Conservation (phyloP, 1,140 invertebrate species). For the Epicauta chinensis region DNA sequence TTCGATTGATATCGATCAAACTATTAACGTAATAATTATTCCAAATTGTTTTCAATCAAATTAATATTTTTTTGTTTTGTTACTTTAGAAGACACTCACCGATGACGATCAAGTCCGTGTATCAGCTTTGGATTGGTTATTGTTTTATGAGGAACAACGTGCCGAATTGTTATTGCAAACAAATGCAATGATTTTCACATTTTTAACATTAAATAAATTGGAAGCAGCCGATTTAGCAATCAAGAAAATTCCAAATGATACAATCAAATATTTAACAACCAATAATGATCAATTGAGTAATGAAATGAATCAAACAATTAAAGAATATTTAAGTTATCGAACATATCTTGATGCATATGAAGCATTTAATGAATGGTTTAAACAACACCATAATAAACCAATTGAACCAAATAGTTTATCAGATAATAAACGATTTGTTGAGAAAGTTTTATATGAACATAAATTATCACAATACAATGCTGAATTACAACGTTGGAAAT, state of each 20-base stretch:
- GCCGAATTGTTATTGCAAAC: slow-evolving; percentile 76
- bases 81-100: slow-evolving; percentile 44
- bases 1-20: slow-evolving; percentile 26
- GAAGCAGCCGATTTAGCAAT: slow-evolving; percentile 64
- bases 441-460: slow-evolving; percentile 84
- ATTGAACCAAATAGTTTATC: slow-evolving; percentile 52
- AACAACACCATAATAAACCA: slow-evolving; percentile 73
- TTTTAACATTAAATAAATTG: slow-evolving; percentile 60
- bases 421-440: slow-evolving; percentile 67
- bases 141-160: slow-evolving; percentile 70
- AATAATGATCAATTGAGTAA: slow-evolving; percentile 50
- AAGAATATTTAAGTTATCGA: slow-evolving; percentile 72
- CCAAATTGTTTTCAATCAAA: neutral
- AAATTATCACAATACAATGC: slow-evolving; percentile 67
- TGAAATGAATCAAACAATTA: slow-evolving; percentile 54
- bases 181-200: slow-evolving; percentile 82
- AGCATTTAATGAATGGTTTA: slow-evolving; percentile 83
- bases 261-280: slow-evolving; percentile 53
- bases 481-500: slow-evolving; percentile 73
- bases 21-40: slow-evolving; percentile 21
- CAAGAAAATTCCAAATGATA: slow-evolving; percentile 59
- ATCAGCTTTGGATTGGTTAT: slow-evolving; percentile 81
- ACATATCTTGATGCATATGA: slow-evolving; percentile 78
- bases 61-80: slow-evolving; percentile 37
- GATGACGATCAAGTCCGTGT: slow-evolving; percentile 68